A percentile compares a stretch with the other conserved stretches of the same genome.
Evolutionary conservation across 2,888 invertebrate species (phyloP).

Genomic region (Oxytorus armatus): DNA sequence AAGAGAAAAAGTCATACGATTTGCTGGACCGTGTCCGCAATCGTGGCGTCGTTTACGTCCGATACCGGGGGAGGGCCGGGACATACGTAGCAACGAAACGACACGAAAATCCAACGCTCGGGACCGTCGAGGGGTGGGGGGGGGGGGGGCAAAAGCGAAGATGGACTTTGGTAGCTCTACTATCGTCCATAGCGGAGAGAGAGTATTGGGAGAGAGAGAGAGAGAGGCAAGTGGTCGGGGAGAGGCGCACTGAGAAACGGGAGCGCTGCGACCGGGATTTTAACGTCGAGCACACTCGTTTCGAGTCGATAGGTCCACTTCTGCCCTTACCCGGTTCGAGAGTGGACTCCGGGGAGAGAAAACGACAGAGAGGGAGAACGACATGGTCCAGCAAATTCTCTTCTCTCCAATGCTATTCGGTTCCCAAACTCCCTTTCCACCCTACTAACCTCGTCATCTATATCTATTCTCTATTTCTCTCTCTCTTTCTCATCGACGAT

Average conservation of each 20-base stretch:
- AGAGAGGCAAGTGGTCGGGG: slow-evolving; percentile 41
- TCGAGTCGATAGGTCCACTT: slow-evolving; percentile 80
- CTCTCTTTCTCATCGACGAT: slow-evolving; percentile 66
- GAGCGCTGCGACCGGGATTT: slow-evolving; percentile 79
- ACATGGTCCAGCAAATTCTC: slow-evolving; percentile 78
- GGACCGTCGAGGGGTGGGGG: slow-evolving; percentile 32
- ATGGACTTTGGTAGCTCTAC: slow-evolving; percentile 59
- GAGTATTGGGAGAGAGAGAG: slow-evolving; percentile 62
- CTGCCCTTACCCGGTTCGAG: slow-evolving; percentile 68
- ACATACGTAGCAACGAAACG: slow-evolving; percentile 63
- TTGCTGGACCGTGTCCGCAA: slow-evolving; percentile 76
- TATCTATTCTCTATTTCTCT: slow-evolving; percentile 67
- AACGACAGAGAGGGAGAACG: slow-evolving; percentile 70
- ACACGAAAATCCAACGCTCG: slow-evolving; percentile 61
- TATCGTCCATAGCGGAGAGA: slow-evolving; percentile 36
- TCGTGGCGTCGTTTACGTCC: slow-evolving; percentile 78
- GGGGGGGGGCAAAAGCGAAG: slow-evolving; percentile 45
- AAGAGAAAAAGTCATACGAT: slow-evolving; percentile 77
- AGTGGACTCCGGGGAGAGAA: slow-evolving; percentile 46
- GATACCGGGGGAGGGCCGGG: slow-evolving; percentile 69
- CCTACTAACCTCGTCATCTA: slow-evolving; percentile 71
- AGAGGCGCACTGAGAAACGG: slow-evolving; percentile 75
- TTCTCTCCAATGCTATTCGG: slow-evolving; percentile 65
- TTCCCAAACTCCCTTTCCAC: slow-evolving; percentile 45
- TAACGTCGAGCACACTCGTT: slow-evolving; percentile 81